phyloP scores from a whole-genome alignment of 2,888 invertebrate species.

The Geophilus truncorum region DNA sequence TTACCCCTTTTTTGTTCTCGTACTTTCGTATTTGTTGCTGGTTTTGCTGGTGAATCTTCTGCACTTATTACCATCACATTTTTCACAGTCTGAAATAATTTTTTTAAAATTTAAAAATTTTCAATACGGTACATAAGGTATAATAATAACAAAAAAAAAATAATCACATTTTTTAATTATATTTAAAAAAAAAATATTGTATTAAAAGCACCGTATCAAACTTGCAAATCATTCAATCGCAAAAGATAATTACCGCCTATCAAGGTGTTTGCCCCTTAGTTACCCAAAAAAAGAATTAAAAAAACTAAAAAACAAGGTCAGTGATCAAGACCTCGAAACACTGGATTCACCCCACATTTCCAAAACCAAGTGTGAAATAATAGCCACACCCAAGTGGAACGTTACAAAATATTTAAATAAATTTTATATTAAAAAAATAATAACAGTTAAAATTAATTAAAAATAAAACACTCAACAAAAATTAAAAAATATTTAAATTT shows the following conservation, averaged over 20 bases:
- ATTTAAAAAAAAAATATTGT: too few species aligned
- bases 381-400: not conserved
- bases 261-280: not conserved
- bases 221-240: not conserved
- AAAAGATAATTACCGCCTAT: not conserved
- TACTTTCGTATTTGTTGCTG: not conserved
- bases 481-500: not conserved
- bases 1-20: too few species aligned
- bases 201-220: not conserved
- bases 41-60: not conserved
- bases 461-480: not conserved
- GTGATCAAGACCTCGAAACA: not conserved
- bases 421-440: not conserved
- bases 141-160: not conserved
- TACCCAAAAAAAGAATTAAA: not conserved
- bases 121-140: too few species aligned
- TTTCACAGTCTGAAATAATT: not conserved
- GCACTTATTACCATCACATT: not conserved
- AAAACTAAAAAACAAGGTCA: conserved; percentile 4
- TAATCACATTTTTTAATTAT: not conserved
- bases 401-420: not conserved
- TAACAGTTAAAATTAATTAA: not conserved
- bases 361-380: not conserved
- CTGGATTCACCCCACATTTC: not conserved
- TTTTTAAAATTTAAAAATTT: too few species aligned